A percentile compares a stretch with the other conserved stretches of the same genome.
phyloP scores from a whole-genome alignment of 2,888 invertebrate species.

The Palloptera scutellata region DNA sequence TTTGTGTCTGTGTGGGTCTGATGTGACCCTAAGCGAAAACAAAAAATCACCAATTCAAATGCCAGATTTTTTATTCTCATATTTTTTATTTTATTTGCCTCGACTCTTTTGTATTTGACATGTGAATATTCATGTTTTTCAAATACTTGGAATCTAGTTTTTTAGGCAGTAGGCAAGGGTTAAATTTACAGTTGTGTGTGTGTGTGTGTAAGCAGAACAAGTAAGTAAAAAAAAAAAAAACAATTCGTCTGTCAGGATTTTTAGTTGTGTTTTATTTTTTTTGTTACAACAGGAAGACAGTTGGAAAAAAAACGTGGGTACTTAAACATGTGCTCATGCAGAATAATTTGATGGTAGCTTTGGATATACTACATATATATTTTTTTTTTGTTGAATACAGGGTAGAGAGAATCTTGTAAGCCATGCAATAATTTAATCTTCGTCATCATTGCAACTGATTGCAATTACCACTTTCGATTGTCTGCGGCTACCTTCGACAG shows the following conservation, averaged over 20 bases:
- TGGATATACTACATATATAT: conserved; percentile 26
- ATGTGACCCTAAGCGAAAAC: too few relatives aligned
- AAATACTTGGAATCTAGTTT: conserved; percentile 34
- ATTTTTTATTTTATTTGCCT: conserved; percentile 30
- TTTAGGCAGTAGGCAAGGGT: neutral
- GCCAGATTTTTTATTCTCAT: neutral
- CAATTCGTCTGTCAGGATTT: conserved; percentile 43
- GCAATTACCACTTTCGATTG: neutral
- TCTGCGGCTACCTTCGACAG: too few relatives aligned
- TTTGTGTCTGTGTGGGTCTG: conserved; percentile 34
- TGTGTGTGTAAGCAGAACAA: neutral
- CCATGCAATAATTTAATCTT: neutral
- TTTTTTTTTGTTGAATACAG: conserved; percentile 33
- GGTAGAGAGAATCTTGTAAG: conserved; percentile 35
- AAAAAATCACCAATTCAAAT: too few relatives aligned
- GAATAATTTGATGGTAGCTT: conserved; percentile 39
- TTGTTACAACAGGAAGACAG: conserved; percentile 8
- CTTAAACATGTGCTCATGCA: conserved; percentile 58
- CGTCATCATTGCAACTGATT: too few relatives aligned
- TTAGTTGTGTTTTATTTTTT: conserved; percentile 31
- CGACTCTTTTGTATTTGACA: conserved; percentile 55
- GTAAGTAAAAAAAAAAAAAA: conserved; percentile 32
- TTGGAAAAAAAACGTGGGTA: conserved; percentile 61
- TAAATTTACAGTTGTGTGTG: conserved; percentile 19
- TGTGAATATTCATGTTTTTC: conserved; percentile 62